Conservation (phyloP, 2,888 invertebrate genomes). For the Hartigia nigra region DNA sequence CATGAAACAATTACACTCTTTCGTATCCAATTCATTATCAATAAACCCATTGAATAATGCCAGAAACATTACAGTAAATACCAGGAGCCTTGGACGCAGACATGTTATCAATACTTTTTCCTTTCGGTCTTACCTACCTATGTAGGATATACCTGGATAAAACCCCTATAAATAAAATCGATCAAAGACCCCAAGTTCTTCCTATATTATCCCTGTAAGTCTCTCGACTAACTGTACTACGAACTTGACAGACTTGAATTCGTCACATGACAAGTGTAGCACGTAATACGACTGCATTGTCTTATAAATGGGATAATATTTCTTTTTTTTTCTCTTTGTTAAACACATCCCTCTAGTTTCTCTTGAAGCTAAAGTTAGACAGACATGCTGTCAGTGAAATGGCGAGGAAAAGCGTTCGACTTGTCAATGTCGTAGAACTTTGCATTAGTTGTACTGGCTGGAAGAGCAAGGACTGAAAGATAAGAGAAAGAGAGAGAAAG, state of each 20-base stretch:
- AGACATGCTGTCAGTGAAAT: background rate
- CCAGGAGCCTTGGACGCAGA: background rate
- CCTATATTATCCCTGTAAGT: background rate
- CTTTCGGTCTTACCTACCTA: background rate
- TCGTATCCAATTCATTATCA: conserved; percentile 11
- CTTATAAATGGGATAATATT: background rate
- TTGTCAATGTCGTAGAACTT: background rate
- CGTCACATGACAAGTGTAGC: background rate
- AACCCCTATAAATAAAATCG: background rate
- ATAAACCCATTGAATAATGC: background rate
- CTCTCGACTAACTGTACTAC: background rate
- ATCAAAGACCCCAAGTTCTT: background rate
- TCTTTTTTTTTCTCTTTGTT: background rate
- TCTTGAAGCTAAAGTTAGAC: background rate
- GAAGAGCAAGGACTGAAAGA: background rate
- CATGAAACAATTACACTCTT: conserved; percentile 11
- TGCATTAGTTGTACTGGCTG: background rate
- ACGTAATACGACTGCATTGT: background rate
- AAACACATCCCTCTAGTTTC: background rate
- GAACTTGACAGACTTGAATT: background rate
- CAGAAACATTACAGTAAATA: background rate
- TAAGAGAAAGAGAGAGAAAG: too few species aligned
- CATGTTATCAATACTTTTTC: background rate
- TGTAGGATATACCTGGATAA: background rate
- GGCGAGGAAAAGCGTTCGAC: background rate